Evolutionary conservation across 2,797 vertebrate genomes (phyloP), one percentile per base, ranked within the genome.

Genomic region (Todus mexicanus): DNA sequence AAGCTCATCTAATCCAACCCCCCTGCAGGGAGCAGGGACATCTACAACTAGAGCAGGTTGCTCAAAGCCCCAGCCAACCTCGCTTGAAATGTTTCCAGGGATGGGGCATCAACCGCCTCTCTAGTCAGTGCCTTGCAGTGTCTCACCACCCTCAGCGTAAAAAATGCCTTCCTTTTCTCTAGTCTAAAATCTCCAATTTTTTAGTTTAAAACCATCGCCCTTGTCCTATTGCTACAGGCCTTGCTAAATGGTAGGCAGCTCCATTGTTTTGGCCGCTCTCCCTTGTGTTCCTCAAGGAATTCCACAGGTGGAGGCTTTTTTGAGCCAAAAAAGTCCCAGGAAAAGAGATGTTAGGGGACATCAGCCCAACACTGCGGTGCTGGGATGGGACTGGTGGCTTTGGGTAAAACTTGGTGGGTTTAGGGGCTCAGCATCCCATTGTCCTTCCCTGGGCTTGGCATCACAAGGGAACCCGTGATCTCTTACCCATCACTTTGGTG

Each of bases 391-490:
- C 33, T n/a, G 33, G 48, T 6, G 15, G 13, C 26, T 89, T 83
- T 35, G 51, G 18, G 19, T 88, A 61, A 59, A 90, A 42, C 5
- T 22, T 40, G 3, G 2, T 70, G 69, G 27, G 12, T 42, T 72
- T 86, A 15, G 18, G 26, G 20, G 19, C 33, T 91, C 47, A 61
- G 26, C n/a, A 25, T 75, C 59, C 38, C 22, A 48, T 1, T 0
- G 0, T 69, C 12, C 4, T 68, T 5, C 19, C 20, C 29, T 2
- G 3, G 68, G 16, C 21, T 59, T 37, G 29, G 14, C 11, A 19
- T 31, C 3, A 0, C 31, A 31, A 59, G 18, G 43, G 25, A 6
- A 22, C 7, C 17, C 1, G 0, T 23, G 38, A 3, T 48, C 22
- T 35, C 53, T 45, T 74, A 37, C 10, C 27, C 7, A 1, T 56